Conservation (phyloP, 2,113 vertebrate species). For the Calyptommatus sinebrachiatus region DNA sequence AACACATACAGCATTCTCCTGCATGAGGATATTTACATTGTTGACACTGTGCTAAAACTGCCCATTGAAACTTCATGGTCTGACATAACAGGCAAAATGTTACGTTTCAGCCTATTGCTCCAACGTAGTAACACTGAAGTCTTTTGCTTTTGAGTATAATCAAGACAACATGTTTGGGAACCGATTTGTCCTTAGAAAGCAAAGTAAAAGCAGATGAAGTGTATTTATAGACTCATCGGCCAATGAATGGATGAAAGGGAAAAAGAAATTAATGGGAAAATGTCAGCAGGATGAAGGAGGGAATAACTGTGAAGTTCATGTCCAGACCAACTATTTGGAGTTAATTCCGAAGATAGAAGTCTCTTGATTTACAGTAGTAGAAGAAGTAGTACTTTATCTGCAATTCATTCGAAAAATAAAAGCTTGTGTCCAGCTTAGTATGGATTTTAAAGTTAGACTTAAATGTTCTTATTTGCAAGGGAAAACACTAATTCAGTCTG, state of each 20-base stretch:
- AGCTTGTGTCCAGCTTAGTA: slow-evolving; percentile 34
- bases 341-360: slow-evolving; percentile 63
- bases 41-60: slow-evolving; percentile 46
- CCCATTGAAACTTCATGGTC: slow-evolving; percentile 40
- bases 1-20: slow-evolving; percentile 47
- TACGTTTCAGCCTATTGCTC: slow-evolving; percentile 69
- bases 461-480: slow-evolving; percentile 19
- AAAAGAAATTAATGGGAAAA: slow-evolving; percentile 75
- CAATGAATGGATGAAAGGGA: slow-evolving; percentile 75
- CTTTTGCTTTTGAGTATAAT: slow-evolving; percentile 74
- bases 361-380: slow-evolving; percentile 63
- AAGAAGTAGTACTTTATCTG: slow-evolving; percentile 52
- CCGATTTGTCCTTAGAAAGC: slow-evolving; percentile 75
- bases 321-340: slow-evolving; percentile 70
- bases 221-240: slow-evolving; percentile 76
- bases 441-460: slow-evolving; percentile 42
- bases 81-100: slow-evolving; percentile 64
- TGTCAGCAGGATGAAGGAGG: slow-evolving; percentile 70
- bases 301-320: slow-evolving; percentile 64
- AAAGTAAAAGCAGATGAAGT: slow-evolving; percentile 81
- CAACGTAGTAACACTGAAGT: slow-evolving; percentile 64
- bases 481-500: slow-evolving; percentile 36
- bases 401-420: slow-evolving; percentile 62
- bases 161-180: slow-evolving; percentile 72
- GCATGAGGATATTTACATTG: slow-evolving; percentile 55